phyloP scores from a whole-genome alignment of 2,888 invertebrate species.

The Heliconius erato region DNA sequence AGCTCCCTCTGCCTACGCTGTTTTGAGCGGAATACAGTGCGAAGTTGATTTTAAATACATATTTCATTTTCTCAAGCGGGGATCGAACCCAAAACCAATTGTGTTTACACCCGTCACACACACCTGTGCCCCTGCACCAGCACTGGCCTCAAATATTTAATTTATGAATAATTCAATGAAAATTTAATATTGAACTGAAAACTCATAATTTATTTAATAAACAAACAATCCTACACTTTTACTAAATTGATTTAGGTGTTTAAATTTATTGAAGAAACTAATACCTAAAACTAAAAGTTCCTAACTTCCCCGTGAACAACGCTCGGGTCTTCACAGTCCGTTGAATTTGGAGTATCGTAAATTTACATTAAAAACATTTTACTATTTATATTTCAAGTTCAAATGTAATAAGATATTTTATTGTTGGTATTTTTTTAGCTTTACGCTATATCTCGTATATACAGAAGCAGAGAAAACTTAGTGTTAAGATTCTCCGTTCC shows the following conservation, averaged over 20 bases:
- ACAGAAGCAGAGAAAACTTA: neutral
- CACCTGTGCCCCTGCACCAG: too few species aligned
- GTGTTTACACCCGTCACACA: too few species aligned
- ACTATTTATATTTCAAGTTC: neutral
- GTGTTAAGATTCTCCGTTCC: neutral
- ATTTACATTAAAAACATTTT: slow-evolving; percentile 4
- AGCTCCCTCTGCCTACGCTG: too few species aligned
- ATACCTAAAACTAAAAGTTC: slow-evolving; percentile 12
- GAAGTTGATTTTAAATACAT: too few species aligned
- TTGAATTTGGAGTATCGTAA: neutral
- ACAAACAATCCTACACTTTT: neutral
- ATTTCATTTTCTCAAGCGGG: too few species aligned
- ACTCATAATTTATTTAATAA: slow-evolving; percentile 3
- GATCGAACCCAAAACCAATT: too few species aligned
- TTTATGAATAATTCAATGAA: neutral
- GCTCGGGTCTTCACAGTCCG: neutral
- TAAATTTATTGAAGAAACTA: slow-evolving; percentile 27
- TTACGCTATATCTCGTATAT: neutral
- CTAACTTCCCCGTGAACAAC: neutral
- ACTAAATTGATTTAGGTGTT: slow-evolving; percentile 17
- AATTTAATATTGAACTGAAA: neutral
- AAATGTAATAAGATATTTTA: neutral
- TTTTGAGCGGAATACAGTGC: too few species aligned
- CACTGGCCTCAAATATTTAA: neutral
- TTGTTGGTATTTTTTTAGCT: neutral